These are phyloP conservation scores for Botia kubotai DNA, from an alignment of 2,797 vertebrate species.

Conservation along the genomic window DNA sequence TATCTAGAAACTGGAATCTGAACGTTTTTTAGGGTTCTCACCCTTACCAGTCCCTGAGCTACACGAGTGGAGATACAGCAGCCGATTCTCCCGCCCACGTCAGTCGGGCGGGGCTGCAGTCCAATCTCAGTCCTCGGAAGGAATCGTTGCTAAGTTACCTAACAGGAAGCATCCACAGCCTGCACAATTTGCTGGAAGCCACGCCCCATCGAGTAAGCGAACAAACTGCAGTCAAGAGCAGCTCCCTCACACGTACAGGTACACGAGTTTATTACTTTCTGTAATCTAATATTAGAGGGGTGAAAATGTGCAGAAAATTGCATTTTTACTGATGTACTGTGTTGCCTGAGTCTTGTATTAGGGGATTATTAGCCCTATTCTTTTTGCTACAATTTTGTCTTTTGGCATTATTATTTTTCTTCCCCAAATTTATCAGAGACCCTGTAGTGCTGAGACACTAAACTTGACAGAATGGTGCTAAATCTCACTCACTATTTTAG, in stretches of 20 bases:
- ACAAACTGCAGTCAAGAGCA: conserved; percentile 84
- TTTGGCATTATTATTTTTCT: neutral
- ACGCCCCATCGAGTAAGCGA: conserved; percentile 86
- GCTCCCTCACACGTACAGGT: conserved; percentile 94
- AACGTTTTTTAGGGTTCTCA: conserved; percentile 85
- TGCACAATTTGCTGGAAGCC: conserved; percentile 95
- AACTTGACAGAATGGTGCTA: neutral
- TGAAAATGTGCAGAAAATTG: neutral
- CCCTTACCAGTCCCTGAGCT: conserved; percentile 97
- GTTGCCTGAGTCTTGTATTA: neutral
- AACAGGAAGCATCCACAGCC: conserved; percentile 94
- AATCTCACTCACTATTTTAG: neutral
- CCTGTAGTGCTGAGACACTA: neutral
- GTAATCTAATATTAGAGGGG: conserved; percentile 1
- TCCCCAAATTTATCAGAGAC: neutral
- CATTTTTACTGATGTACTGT: neutral
- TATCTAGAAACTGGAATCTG: neutral
- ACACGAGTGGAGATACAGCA: conserved; percentile 97
- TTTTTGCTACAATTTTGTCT: neutral
- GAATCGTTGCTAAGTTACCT: conserved; percentile 96
- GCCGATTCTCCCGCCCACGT: conserved; percentile 95
- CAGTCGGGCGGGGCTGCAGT: conserved; percentile 80
- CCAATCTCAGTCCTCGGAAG: conserved; percentile 93
- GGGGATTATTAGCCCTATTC: neutral
- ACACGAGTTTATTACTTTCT: conserved; percentile 38